Conservation (phyloP, 2,888 invertebrate species). For the Drepanosiphum platanoidis region DNA sequence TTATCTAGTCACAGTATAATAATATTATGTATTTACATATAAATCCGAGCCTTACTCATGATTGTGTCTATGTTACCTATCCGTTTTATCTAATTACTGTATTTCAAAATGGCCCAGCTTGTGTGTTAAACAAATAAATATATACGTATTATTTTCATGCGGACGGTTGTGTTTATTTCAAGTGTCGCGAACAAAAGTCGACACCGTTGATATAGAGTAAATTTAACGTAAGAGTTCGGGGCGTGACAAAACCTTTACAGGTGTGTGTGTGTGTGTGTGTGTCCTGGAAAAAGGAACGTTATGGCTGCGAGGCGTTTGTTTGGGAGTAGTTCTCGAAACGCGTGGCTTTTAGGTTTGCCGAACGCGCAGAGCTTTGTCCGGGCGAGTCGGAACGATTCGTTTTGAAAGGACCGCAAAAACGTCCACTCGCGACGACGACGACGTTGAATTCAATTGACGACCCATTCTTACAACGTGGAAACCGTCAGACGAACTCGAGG, state of each 20-base stretch:
- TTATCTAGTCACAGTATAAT: too few relatives aligned
- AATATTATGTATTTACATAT: too few relatives aligned
- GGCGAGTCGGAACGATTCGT: slow-evolving; percentile 38
- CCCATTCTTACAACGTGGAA: slow-evolving; percentile 28
- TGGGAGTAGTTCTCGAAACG: slow-evolving; percentile 1
- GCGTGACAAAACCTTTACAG: background rate
- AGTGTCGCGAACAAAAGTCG: too few relatives aligned
- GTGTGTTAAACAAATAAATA: too few relatives aligned
- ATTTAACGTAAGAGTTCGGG: too few relatives aligned
- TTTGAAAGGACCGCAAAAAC: slow-evolving; percentile 34
- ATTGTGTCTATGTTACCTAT: too few relatives aligned
- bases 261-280: background rate
- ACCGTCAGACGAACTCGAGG: slow-evolving; percentile 38
- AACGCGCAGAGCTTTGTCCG: slow-evolving; percentile 48
- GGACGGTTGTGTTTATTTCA: too few relatives aligned
- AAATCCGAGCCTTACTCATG: too few relatives aligned
- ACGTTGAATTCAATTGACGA: slow-evolving; percentile 18
- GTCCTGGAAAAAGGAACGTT: slow-evolving; percentile 9
- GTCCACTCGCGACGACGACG: slow-evolving; percentile 11
- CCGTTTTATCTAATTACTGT: too few relatives aligned
- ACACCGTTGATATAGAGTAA: too few relatives aligned
- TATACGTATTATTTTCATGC: too few relatives aligned
- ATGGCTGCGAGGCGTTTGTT: slow-evolving; percentile 19
- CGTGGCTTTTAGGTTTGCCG: slow-evolving; percentile 32
- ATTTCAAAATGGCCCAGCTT: too few relatives aligned